Evolutionary conservation across 2,888 invertebrate species (phyloP), one percentile per base, ranked within the genome.

Genomic region (Spisula subtruncata): DNA sequence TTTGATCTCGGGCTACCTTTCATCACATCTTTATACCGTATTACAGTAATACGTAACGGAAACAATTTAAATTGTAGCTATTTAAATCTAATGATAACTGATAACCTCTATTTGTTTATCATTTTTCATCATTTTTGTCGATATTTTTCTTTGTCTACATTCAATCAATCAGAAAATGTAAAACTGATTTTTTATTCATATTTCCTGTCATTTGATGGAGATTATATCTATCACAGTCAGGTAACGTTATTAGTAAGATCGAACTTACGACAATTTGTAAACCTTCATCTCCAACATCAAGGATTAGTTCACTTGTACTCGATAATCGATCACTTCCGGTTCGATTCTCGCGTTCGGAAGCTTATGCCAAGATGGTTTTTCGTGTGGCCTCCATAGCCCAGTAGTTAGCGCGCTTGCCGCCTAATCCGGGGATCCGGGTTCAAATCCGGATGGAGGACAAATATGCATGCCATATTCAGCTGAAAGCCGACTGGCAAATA

Each of bases 161-260:
- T 25, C 60, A 66, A 66, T 25, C 60, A 66, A 66, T 25, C 25
- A 25, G 60, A 66, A 66, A n/a, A 25, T 66, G 25, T 25, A 25
- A 66, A 66, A 66, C 60, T 75, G 35, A 75, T 75, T 35, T 75
- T 75, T 75, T 5, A 75, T 35, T 25, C 75, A 32, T 16, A 75
- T 75, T 75, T 75, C 75, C 75, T 75, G 75, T 75, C 75, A 18
- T 32, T 75, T 75, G 75, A 35, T 75, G 18, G 32, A 35, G 75
- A 75, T 75, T 35, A 75, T 5, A 75, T 75, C 75, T 35, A 12
- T 25, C 25, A 25, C 60, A 66, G 25, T 25, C 60, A 25, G 5
- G 25, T 66, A n/a, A n/a, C n/a, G n/a, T n/a, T n/a, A 25, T 25
- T 66, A 66, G 25, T 41, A 25, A 10, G 25, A 66, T 6, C 60